These are phyloP conservation scores for Carcharodon carcharias DNA, from an alignment of 2,797 vertebrate species.

Conservation along the genomic window DNA sequence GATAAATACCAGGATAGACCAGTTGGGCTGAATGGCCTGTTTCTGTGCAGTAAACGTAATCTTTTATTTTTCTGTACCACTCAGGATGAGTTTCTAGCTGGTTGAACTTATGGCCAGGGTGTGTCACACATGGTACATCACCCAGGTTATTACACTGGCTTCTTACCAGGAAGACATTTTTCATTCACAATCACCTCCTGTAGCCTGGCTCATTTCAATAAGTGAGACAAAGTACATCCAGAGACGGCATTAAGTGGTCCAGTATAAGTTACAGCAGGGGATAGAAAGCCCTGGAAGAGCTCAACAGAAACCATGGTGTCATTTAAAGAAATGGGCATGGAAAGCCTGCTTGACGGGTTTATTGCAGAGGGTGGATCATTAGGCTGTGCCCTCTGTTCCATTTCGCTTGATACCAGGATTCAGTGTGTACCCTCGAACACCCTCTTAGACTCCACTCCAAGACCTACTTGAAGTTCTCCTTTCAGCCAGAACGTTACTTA, in stretches of 20 bases:
- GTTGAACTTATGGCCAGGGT: too few species aligned
- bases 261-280: background rate
- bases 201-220: background rate
- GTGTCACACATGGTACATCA: background rate
- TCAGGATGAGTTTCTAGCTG: too few species aligned
- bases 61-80: too few species aligned
- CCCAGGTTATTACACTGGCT: background rate
- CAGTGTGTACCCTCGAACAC: background rate
- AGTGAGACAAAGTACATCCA: background rate
- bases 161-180: background rate
- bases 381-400: background rate
- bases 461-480: background rate
- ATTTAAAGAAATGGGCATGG: background rate
- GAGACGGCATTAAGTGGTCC: background rate
- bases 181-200: background rate
- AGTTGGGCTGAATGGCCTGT: too few species aligned
- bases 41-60: too few species aligned
- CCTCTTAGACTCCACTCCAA: conserved; percentile 8
- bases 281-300: background rate
- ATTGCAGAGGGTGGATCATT: background rate
- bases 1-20: too few species aligned
- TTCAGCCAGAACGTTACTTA: conserved; percentile 31
- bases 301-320: background rate
- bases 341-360: background rate
- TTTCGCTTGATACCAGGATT: background rate